Conservation (phyloP, 1,140 invertebrate genomes). For the Trypoxylus dichotomus region DNA sequence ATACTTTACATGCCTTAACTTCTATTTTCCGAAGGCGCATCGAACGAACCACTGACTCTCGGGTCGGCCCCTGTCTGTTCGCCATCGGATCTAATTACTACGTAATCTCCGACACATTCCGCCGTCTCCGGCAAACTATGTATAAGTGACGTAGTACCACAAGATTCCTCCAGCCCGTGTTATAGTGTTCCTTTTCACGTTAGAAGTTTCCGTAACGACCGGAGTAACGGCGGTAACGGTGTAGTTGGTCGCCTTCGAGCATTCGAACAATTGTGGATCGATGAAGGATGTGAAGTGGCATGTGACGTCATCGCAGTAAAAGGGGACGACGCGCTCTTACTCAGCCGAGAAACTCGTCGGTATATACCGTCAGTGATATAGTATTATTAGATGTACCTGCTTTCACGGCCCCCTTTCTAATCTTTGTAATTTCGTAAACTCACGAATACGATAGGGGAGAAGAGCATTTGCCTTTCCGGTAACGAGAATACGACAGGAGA, state of each 20-base stretch:
- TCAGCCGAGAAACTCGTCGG: conserved; percentile 13
- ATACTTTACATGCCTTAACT: conserved; percentile 2
- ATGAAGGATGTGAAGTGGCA: conserved; percentile 23
- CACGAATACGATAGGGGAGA: not conserved
- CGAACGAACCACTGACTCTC: not conserved
- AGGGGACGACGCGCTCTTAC: conserved; percentile 14
- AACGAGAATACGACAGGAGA: not conserved
- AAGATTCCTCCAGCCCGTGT: conserved; percentile 2
- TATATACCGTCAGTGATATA: conserved; percentile 7
- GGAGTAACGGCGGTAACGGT: conserved; percentile 7
- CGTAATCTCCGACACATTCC: conserved; percentile 18
- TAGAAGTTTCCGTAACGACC: not conserved
- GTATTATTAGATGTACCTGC: conserved; percentile 20
- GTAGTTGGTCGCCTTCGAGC: conserved; percentile 19
- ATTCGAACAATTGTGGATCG: conserved; percentile 23
- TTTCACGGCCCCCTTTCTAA: conserved; percentile 8
- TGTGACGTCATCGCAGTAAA: conserved; percentile 21
- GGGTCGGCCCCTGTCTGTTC: not conserved
- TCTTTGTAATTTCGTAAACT: conserved; percentile 14
- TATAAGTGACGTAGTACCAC: conserved; percentile 16
- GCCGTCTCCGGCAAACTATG: conserved; percentile 2
- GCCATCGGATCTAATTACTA: conserved; percentile 15
- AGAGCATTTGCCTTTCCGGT: not conserved
- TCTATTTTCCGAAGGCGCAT: conserved; percentile 10
- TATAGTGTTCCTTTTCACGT: conserved; percentile 20